These are phyloP conservation scores for Lucifuga dentata DNA, from an alignment of 2,113 vertebrate species.

Conservation along the genomic window DNA sequence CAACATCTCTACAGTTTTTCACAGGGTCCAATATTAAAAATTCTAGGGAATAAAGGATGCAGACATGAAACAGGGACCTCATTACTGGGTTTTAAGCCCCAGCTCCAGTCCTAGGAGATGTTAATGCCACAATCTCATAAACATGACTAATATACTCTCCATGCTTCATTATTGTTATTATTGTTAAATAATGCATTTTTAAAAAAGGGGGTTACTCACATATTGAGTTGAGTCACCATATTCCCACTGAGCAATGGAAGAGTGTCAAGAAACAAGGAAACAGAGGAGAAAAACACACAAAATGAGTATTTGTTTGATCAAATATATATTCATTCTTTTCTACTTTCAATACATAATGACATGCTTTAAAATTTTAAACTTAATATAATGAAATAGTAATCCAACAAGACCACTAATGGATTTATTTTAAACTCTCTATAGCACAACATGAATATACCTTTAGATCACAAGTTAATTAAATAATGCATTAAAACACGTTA, in stretches of 20 bases:
- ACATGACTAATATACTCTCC: slow-evolving; percentile 33
- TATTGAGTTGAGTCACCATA: slow-evolving; percentile 93
- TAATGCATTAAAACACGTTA: too few relatives aligned
- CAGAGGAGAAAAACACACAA: slow-evolving; percentile 73
- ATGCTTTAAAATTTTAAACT: too few relatives aligned
- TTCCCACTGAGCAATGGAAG: slow-evolving; percentile 87
- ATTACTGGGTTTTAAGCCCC: slow-evolving; percentile 18
- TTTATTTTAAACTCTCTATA: too few relatives aligned
- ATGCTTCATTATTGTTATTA: slow-evolving; percentile 19
- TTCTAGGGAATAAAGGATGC: slow-evolving; percentile 2
- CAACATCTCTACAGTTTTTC: slow-evolving; percentile 15
- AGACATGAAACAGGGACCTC: slow-evolving; percentile 6
- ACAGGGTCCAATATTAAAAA: slow-evolving; percentile 10
- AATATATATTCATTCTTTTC: too few relatives aligned
- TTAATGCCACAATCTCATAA: slow-evolving; percentile 28
- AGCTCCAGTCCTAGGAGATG: slow-evolving; percentile 3
- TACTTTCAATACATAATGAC: too few relatives aligned
- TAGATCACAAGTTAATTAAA: too few relatives aligned
- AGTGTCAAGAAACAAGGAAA: slow-evolving; percentile 38
- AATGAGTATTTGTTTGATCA: slow-evolving; percentile 12
- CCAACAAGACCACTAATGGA: too few relatives aligned
- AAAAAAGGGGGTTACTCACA: slow-evolving; percentile 88
- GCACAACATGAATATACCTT: too few relatives aligned
- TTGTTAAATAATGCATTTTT: neutral
- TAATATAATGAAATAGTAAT: too few relatives aligned